These are phyloP conservation scores for Xiphorhynchus erythropygius DNA, from an alignment of 2,797 vertebrate genomes.

Conservation along the genomic window DNA sequence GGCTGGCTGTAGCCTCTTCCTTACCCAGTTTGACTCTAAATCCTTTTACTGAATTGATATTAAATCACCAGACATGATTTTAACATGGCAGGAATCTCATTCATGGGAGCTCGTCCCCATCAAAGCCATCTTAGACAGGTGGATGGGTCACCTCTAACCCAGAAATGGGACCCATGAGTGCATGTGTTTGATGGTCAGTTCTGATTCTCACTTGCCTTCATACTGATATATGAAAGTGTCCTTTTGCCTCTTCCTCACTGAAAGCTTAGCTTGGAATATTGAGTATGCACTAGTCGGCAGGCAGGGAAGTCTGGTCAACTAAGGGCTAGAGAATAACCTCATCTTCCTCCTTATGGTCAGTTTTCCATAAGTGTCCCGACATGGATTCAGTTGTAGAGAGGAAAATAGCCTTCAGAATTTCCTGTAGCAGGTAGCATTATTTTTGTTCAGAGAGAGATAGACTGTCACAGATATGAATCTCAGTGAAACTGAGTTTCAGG, in stretches of 20 bases:
- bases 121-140: background rate
- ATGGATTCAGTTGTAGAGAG: background rate
- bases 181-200: background rate
- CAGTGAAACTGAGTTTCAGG: background rate
- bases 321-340: background rate
- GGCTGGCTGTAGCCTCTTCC: background rate
- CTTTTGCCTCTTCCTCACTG: background rate
- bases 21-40: background rate
- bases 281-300: background rate
- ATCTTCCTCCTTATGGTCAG: background rate
- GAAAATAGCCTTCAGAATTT: background rate
- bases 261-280: background rate
- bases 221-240: background rate
- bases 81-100: background rate
- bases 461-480: background rate
- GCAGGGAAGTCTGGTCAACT: background rate
- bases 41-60: background rate
- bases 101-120: background rate
- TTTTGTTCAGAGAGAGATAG: background rate
- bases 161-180: accelerated
- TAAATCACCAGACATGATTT: background rate
- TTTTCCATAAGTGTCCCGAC: background rate
- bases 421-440: background rate
- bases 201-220: background rate
- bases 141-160: background rate